These are phyloP conservation scores for Piprites chloris DNA, from an alignment of 2,113 vertebrate species.

Conservation along the genomic window DNA sequence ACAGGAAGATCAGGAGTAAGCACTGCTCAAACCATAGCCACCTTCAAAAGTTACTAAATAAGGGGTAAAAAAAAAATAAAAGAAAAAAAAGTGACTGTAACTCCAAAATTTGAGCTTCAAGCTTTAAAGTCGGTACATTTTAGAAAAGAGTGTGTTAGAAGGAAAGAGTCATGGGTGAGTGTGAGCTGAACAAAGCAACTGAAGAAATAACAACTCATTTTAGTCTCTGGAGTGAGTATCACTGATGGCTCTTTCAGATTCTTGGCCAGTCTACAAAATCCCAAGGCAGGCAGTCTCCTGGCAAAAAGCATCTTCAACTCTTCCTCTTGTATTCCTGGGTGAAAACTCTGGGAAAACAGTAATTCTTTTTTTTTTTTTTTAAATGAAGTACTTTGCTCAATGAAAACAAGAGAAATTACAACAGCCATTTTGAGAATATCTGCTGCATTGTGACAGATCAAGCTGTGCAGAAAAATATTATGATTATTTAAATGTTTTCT, in stretches of 20 bases:
- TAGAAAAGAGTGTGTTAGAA: neutral
- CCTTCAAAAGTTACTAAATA: neutral
- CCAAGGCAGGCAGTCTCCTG: neutral
- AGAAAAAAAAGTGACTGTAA: fast-evolving
- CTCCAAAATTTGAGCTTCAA: neutral
- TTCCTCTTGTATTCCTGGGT: neutral
- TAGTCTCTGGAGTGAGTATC: neutral
- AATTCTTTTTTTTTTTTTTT: no score
- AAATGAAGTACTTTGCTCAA: neutral
- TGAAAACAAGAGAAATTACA: neutral
- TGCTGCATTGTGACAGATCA: neutral
- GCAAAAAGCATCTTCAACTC: neutral
- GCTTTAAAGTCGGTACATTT: neutral
- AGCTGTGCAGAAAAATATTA: neutral
- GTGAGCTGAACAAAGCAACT: neutral
- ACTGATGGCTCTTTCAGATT: neutral
- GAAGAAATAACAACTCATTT: neutral
- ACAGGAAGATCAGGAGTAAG: neutral
- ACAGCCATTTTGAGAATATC: neutral
- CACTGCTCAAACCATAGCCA: neutral
- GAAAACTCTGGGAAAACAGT: neutral
- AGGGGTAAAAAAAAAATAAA: fast-evolving
- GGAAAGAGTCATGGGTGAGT: neutral
- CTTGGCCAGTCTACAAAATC: neutral
- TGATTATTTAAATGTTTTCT: neutral